Percentiles rank a stretch among this genome's conserved stretches.
These are phyloP conservation scores for Poeciliopsis gracilis DNA, from an alignment of 2,797 vertebrate species.

Conservation along the genomic window DNA sequence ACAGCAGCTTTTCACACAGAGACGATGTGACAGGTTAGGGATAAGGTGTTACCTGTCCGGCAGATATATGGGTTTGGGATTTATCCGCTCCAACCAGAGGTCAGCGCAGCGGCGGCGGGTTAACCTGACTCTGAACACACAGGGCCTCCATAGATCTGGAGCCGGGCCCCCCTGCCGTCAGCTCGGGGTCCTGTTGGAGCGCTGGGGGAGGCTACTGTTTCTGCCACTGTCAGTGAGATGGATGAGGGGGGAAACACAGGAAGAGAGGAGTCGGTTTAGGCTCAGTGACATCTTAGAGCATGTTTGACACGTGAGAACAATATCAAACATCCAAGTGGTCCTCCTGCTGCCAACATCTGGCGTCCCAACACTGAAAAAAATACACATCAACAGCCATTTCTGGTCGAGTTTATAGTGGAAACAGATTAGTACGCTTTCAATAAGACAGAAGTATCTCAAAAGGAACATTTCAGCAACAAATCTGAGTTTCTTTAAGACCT, in stretches of 20 bases:
- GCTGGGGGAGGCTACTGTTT: slow-evolving; percentile 73
- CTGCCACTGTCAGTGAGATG: slow-evolving; percentile 73
- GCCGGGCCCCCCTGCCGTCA: slow-evolving; percentile 50
- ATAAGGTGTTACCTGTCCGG: slow-evolving; percentile 38
- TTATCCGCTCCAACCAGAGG: slow-evolving; percentile 31
- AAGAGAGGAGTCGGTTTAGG: slow-evolving; percentile 41
- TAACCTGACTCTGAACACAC: slow-evolving; percentile 52
- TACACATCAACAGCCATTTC: slow-evolving; percentile 19
- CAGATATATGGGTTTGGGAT: slow-evolving; percentile 55
- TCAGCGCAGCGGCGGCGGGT: slow-evolving; percentile 20
- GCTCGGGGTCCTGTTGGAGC: slow-evolving; percentile 33
- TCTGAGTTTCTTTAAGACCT: no score
- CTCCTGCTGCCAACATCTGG: slow-evolving; percentile 52
- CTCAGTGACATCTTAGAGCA: slow-evolving; percentile 51
- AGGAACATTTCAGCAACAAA: no score
- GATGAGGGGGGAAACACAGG: slow-evolving; percentile 64
- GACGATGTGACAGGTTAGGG: slow-evolving; percentile 9
- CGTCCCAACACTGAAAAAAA: slow-evolving; percentile 31
- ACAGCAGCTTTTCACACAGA: background rate
- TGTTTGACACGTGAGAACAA: slow-evolving; percentile 51
- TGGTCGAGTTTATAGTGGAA: no score
- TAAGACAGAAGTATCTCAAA: no score
- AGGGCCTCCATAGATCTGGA: slow-evolving; percentile 65
- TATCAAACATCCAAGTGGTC: slow-evolving; percentile 19
- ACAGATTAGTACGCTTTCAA: no score